phyloP scores from a whole-genome alignment of 2,113 vertebrate species.

The Smithornis capensis region DNA sequence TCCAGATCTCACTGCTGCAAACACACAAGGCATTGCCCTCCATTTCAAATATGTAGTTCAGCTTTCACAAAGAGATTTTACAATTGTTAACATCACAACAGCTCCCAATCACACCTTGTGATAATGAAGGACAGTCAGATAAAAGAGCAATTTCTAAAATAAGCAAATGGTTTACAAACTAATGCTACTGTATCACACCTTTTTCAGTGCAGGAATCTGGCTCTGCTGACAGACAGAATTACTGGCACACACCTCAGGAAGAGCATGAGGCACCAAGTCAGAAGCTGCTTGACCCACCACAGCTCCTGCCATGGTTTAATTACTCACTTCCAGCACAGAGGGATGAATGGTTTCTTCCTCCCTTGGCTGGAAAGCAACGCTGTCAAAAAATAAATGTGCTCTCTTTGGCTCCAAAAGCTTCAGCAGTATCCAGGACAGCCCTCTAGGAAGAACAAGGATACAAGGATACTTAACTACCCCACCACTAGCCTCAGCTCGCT shows the following conservation, averaged over 20 bases:
- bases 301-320: background rate
- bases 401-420: background rate
- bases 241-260: too few species aligned
- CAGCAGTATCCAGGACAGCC: background rate
- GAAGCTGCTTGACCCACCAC: background rate
- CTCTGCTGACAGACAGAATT: background rate
- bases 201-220: background rate
- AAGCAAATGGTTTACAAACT: background rate
- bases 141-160: background rate
- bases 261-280: background rate
- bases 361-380: background rate
- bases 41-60: rapidly evolving
- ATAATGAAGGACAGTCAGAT: background rate
- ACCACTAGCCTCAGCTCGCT: background rate
- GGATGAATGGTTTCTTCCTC: background rate
- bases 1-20: background rate
- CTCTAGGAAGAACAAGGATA: background rate
- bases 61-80: background rate
- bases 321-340: background rate
- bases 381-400: background rate
- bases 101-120: background rate
- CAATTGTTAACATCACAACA: rapidly evolving
- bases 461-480: background rate
- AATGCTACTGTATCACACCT: background rate
- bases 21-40: background rate